A percentile compares a stretch with the other conserved stretches of the same genome.
Conservation (phyloP, 1,140 invertebrate species). For the Mamestra configurata region DNA sequence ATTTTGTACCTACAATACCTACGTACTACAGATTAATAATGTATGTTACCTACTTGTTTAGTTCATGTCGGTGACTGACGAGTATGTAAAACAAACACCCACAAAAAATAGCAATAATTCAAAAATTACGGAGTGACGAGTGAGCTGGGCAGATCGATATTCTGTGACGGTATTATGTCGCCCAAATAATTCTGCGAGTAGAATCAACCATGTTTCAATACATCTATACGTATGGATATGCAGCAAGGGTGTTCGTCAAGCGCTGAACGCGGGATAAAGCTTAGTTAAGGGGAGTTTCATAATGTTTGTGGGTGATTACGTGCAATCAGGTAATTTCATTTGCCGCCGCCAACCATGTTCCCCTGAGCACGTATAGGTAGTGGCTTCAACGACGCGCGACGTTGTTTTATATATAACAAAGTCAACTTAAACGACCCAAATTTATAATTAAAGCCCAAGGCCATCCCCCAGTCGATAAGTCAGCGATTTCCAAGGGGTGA, state of each 20-base stretch:
- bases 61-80: background rate
- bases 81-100: background rate
- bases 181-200: background rate
- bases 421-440: conserved; percentile 44
- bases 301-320: conserved; percentile 33
- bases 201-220: conserved; percentile 13
- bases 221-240: background rate
- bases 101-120: background rate
- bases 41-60: too few species aligned
- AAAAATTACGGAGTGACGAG: background rate
- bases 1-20: too few species aligned
- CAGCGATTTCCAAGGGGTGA: conserved; percentile 28
- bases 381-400: conserved; percentile 17
- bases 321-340: conserved; percentile 43
- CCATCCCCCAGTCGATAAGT: conserved; percentile 39
- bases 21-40: too few species aligned
- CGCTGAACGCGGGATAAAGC: background rate
- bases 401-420: conserved; percentile 39
- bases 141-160: conserved; percentile 8
- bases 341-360: conserved; percentile 1
- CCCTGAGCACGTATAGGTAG: conserved; percentile 18
- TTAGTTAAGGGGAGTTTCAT: conserved; percentile 19
- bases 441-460: conserved; percentile 47
- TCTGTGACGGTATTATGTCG: conserved; percentile 3
- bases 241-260: conserved; percentile 5